Evolutionary conservation across 2,113 vertebrate species (phyloP).

Genomic region (Butorides virescens): DNA sequence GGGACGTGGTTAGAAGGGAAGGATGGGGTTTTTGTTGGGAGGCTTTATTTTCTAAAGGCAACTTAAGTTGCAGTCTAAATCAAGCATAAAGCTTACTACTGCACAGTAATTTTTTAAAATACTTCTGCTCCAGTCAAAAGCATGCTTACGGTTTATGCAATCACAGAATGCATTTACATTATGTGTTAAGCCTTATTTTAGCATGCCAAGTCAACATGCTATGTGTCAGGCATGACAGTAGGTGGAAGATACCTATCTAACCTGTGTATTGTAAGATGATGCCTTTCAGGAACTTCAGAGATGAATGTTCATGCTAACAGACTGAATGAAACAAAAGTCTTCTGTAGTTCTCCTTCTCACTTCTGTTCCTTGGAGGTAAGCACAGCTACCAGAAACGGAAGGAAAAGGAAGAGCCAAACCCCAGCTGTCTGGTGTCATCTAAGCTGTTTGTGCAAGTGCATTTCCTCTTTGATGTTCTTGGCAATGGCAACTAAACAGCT

Average conservation of each 20-base stretch:
- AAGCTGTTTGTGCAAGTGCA: constrained; percentile 54
- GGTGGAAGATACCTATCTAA: not conserved
- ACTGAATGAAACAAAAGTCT: not conserved
- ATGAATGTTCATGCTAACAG: not conserved
- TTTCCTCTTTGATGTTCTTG: constrained; percentile 66
- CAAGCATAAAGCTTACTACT: not conserved
- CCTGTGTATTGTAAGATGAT: not conserved
- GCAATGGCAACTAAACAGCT: constrained; percentile 63
- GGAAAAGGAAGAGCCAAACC: constrained; percentile 36
- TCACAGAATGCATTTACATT: not conserved
- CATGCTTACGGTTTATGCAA: not conserved
- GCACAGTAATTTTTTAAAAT: not conserved
- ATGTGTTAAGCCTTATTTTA: not conserved
- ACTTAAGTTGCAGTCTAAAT: not conserved
- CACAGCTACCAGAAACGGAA: constrained; percentile 16
- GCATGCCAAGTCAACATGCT: not conserved
- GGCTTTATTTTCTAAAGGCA: not conserved
- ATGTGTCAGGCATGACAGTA: not conserved
- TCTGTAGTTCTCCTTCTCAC: not conserved
- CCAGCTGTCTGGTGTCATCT: constrained; percentile 58
- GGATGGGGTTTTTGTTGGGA: not conserved
- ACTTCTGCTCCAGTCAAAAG: not conserved
- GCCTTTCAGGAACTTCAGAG: not conserved
- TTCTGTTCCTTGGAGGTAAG: constrained; percentile 20
- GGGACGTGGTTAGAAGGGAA: not conserved